A percentile compares a stretch with the other conserved stretches of the same genome.
These are phyloP conservation scores for Helicolenus hilgendorfi DNA, from an alignment of 2,797 vertebrate genomes.

Conservation along the genomic window DNA sequence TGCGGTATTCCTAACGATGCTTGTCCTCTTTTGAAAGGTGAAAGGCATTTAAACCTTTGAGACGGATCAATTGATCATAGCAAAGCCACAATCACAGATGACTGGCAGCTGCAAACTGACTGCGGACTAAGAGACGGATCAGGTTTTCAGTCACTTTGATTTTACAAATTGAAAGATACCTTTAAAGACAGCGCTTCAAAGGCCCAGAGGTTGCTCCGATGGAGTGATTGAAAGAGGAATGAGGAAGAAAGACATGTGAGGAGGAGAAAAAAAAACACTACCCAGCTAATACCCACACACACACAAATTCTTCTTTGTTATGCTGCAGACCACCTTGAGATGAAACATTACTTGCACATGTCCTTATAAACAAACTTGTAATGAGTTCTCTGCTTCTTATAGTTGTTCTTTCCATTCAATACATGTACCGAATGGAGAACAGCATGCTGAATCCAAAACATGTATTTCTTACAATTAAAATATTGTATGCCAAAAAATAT, in stretches of 20 bases:
- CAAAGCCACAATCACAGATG: conserved; percentile 69
- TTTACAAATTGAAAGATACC: conserved; percentile 83
- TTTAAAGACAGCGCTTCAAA: conserved; percentile 82
- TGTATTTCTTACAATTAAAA: background rate
- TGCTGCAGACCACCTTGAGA: conserved; percentile 7
- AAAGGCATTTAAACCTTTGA: conserved; percentile 67
- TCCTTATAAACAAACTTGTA: conserved; percentile 45
- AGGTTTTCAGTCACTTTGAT: conserved; percentile 82
- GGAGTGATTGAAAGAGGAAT: conserved; percentile 52
- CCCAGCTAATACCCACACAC: background rate
- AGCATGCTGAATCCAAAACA: background rate
- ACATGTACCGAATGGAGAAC: conserved; percentile 4
- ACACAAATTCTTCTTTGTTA: conserved; percentile 26
- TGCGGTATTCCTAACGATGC: conserved; percentile 19
- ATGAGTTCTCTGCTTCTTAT: conserved; percentile 11
- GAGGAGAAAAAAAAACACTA: background rate
- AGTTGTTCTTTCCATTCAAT: conserved; percentile 14
- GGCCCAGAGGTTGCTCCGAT: conserved; percentile 53
- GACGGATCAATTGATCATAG: conserved; percentile 74
- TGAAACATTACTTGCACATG: conserved; percentile 40
- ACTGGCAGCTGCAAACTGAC: conserved; percentile 80
- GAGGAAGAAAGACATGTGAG: conserved; percentile 37
- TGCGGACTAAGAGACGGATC: conserved; percentile 62
- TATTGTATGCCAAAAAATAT: too few species aligned
- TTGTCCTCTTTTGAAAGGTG: conserved; percentile 51